phyloP scores from a whole-genome alignment of 2,113 vertebrate species.

The Hucho hucho region DNA sequence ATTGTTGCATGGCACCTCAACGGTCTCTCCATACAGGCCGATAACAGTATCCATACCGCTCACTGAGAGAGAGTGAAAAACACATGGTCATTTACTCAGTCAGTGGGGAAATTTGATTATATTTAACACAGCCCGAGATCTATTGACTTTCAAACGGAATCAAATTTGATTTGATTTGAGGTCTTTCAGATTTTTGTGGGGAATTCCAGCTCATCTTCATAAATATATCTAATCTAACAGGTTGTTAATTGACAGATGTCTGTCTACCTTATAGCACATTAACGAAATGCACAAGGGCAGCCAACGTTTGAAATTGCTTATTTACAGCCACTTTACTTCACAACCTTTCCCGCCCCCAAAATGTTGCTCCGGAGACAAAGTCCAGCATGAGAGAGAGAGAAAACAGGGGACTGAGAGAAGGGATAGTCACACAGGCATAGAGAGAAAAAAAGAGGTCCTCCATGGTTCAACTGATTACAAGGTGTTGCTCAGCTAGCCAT shows the following conservation, averaged over 20 bases:
- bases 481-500: slow-evolving; percentile 30
- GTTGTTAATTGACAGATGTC: neutral
- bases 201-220: slow-evolving; percentile 10
- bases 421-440: slow-evolving; percentile 39
- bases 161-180: too few species aligned
- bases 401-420: slow-evolving; percentile 26
- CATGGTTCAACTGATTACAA: slow-evolving; percentile 51
- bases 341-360: slow-evolving; percentile 37
- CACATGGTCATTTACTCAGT: neutral
- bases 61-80: slow-evolving; percentile 67
- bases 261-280: neutral
- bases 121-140: too few species aligned
- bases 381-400: slow-evolving; percentile 35
- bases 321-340: neutral
- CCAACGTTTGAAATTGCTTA: neutral
- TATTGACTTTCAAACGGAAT: too few species aligned
- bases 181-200: neutral
- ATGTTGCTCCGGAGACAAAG: slow-evolving; percentile 63
- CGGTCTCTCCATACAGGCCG: slow-evolving; percentile 84
- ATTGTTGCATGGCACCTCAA: slow-evolving; percentile 84
- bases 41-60: slow-evolving; percentile 74
- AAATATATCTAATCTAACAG: slow-evolving; percentile 25
- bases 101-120: slow-evolving; percentile 20
- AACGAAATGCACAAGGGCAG: neutral
- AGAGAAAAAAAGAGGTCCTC: slow-evolving; percentile 31